Evolutionary conservation across 2,888 invertebrate species (phyloP), one percentile per base, ranked within the genome.

Genomic region (Danaus chrysippus): DNA sequence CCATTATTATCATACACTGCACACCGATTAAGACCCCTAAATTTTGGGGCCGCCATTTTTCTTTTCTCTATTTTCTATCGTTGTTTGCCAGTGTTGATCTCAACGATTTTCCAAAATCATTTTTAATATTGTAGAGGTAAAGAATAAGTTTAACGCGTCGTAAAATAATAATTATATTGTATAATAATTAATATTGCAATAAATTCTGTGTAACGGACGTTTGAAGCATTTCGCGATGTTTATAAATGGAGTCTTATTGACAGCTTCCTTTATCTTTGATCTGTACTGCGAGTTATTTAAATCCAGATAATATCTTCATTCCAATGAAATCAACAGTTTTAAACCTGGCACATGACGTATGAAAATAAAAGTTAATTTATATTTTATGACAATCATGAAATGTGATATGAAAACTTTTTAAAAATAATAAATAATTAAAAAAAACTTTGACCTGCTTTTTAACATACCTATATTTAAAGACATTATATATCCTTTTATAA

Each of bases 1-100:
- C 57, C 23, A 63, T 57, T 61, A 61, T 61, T 56, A 56, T 61
- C 61, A 53, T 42, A 52, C 56, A 52, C 49, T 23, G 52, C 56
- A 52, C 42, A 53, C 61, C 56, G 60, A 43, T 56, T 56, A 43
- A 56, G 49, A 49, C 43, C 53, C 44, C 23, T 56, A 23, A 15
- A 13, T 63, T 49, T 34, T 49, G 49, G 49, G 60, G 49, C 10
- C 1, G 49, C 49, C 17, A 49, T 49, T 49, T 49, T 49, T 17
- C 23, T 34, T 34, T 49, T 17, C 11, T 11, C 49, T 2, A 49
- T 49, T 17, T 49, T 49, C 17, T 49, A 17, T 17, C 1, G 46
- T n/a, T 15, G 49, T 17, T 49, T 49, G 9, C 15, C 10, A 17
- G 15, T 46, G 15, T 17, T 15, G 1, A n/a, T n/a, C 15, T 49